Conservation (phyloP, 1,140 invertebrate species). For the Vanessa atalanta region DNA sequence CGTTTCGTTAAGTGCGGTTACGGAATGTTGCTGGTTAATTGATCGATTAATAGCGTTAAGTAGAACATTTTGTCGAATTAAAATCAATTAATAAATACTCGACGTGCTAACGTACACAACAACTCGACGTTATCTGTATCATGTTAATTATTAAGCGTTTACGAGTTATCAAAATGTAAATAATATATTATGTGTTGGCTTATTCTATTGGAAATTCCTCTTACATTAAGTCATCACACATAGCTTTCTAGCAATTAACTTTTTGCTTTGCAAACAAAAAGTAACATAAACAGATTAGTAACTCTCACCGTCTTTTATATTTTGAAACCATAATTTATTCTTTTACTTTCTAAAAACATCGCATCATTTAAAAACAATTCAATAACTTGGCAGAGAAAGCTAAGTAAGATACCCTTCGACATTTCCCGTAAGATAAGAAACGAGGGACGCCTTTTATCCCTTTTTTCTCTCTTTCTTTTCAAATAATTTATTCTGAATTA, state of each 20-base stretch:
- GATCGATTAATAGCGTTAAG: slow-evolving; percentile 12
- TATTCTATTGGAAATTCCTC: too few species aligned
- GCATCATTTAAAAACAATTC: slow-evolving; percentile 30
- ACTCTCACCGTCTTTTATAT: neutral
- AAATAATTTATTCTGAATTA: slow-evolving; percentile 71
- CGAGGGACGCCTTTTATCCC: slow-evolving; percentile 52
- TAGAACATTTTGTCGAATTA: slow-evolving; percentile 5
- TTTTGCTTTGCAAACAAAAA: too few species aligned
- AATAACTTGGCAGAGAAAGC: slow-evolving; percentile 33
- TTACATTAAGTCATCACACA: too few species aligned
- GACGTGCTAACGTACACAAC: neutral
- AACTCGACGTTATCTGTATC: too few species aligned
- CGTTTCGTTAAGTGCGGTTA: slow-evolving; percentile 23
- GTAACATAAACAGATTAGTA: too few species aligned
- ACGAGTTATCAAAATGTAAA: too few species aligned
- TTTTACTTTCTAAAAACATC: slow-evolving; percentile 7
- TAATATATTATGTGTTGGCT: too few species aligned
- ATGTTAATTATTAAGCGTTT: too few species aligned
- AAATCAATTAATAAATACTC: neutral
- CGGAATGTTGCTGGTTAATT: slow-evolving; percentile 6
- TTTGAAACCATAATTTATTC: slow-evolving; percentile 2
- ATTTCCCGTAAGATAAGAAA: slow-evolving; percentile 52
- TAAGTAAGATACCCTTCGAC: slow-evolving; percentile 47
- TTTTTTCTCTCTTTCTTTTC: slow-evolving; percentile 44
- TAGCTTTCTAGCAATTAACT: too few species aligned